These are phyloP conservation scores for Carcina quercana DNA, from an alignment of 2,888 invertebrate species.

Conservation along the genomic window DNA sequence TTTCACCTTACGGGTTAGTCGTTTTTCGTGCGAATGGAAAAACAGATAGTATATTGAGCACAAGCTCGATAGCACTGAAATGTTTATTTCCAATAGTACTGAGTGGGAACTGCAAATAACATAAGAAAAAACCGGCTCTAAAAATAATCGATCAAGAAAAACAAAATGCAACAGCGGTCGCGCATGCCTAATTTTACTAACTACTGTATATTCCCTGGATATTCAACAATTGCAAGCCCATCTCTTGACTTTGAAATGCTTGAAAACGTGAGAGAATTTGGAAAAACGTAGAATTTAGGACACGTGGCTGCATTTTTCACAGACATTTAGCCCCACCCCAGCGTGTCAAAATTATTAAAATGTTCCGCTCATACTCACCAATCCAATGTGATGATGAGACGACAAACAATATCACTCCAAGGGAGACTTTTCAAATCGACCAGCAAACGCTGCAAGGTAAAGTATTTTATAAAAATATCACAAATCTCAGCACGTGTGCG, in stretches of 20 bases:
- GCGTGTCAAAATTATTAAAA: slow-evolving; percentile 60
- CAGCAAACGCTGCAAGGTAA: slow-evolving; percentile 48
- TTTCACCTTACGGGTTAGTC: too few species aligned
- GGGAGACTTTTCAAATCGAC: slow-evolving; percentile 33
- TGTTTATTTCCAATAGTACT: too few species aligned
- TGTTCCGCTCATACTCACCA: slow-evolving; percentile 51
- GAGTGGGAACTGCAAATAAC: too few species aligned
- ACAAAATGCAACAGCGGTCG: slow-evolving; percentile 25
- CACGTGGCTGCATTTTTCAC: slow-evolving; percentile 65
- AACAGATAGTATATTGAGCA: too few species aligned
- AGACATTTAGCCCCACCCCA: slow-evolving; percentile 70
- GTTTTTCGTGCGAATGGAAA: too few species aligned
- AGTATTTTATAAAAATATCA: slow-evolving; percentile 62
- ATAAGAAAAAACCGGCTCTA: slow-evolving; percentile 30
- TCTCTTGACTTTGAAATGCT: slow-evolving; percentile 11
- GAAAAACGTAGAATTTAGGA: slow-evolving; percentile 47
- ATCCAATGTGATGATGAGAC: slow-evolving; percentile 37
- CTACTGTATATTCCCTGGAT: too few species aligned
- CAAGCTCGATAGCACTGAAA: too few species aligned
- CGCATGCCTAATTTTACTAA: not conserved
- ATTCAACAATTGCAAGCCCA: too few species aligned
- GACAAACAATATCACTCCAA: slow-evolving; percentile 38
- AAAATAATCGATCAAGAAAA: slow-evolving; percentile 48
- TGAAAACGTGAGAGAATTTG: slow-evolving; percentile 24
- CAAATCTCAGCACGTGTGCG: slow-evolving; percentile 72